A percentile compares a stretch with the other conserved stretches of the same genome.
These are phyloP conservation scores for Stenodera caucasica DNA, from an alignment of 2,888 invertebrate species.

Conservation along the genomic window DNA sequence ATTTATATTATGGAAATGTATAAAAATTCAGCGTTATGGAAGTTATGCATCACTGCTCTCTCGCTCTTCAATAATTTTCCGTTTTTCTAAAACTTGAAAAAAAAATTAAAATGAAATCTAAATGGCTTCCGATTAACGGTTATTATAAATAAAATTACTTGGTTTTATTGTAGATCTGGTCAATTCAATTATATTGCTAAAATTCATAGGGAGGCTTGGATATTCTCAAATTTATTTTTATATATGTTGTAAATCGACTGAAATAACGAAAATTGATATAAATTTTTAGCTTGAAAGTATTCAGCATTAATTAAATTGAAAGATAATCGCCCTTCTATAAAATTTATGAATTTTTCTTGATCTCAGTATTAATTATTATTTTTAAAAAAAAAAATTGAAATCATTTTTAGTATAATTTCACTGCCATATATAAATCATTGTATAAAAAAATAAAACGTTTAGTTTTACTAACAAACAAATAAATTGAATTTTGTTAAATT, in stretches of 20 bases:
- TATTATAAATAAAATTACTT: conserved; percentile 18
- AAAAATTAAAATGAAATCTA: not conserved
- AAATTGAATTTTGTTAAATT: conserved; percentile 11
- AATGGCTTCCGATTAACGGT: conserved; percentile 23
- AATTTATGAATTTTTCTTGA: conserved; percentile 47
- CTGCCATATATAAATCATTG: conserved; percentile 47
- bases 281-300: conserved; percentile 23
- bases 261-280: conserved; percentile 11
- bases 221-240: conserved; percentile 32
- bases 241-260: conserved; percentile 23
- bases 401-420: conserved; percentile 47
- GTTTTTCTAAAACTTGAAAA: not conserved
- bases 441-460: conserved; percentile 2
- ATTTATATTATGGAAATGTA: conserved; percentile 38
- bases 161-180: conserved; percentile 31
- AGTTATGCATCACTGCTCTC: conserved; percentile 35
- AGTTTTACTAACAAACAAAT: conserved; percentile 29
- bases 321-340: no score
- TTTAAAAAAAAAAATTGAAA: conserved; percentile 33
- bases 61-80: conserved; percentile 14
- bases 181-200: conserved; percentile 18
- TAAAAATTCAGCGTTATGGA: conserved; percentile 33
- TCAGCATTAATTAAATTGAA: conserved; percentile 23
- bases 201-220: conserved; percentile 33
- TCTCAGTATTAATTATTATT: conserved; percentile 53